Percentiles rank a stretch among this genome's conserved stretches.
Conservation (phyloP, 23 tunicate genomes). For the Halocynthia aurantium region DNA sequence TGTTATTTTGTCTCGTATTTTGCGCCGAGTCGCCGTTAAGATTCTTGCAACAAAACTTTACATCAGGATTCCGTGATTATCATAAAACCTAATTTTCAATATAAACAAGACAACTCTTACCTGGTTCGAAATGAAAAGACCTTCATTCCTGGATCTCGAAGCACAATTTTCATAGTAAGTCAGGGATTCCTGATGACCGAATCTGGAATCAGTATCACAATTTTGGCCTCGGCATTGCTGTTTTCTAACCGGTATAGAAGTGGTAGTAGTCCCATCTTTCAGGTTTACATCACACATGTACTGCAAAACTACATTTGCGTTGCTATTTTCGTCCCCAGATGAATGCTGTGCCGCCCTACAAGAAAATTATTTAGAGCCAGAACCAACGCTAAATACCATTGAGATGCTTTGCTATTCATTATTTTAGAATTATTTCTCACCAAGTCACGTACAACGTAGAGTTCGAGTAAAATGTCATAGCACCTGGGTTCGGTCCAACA, state of each 20-base stretch:
- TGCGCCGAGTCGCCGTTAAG: conserved; percentile 29
- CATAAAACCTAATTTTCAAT: too few relatives aligned
- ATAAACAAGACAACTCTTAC: too few relatives aligned
- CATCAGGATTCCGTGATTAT: too few relatives aligned
- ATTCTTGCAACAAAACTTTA: too few relatives aligned
- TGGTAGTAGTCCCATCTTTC: conserved; percentile 76
- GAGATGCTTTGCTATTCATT: too few relatives aligned
- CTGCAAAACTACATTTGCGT: conserved; percentile 74
- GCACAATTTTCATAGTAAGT: conserved; percentile 47
- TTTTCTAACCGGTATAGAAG: conserved; percentile 39
- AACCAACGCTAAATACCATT: not conserved
- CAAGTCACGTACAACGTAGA: conserved; percentile 59
- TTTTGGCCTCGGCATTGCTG: conserved; percentile 31
- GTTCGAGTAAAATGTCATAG: conserved; percentile 44
- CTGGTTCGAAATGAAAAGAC: conserved; percentile 34
- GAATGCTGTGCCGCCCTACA: conserved; percentile 93
- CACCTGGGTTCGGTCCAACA: conserved; percentile 36
- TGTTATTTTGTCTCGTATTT: conserved; percentile 64
- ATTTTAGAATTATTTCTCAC: conserved; percentile 18
- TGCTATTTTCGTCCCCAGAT: conserved; percentile 71
- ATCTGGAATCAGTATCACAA: conserved; percentile 54
- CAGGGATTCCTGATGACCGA: conserved; percentile 78
- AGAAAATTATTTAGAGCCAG: not conserved
- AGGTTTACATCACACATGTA: conserved; percentile 72
- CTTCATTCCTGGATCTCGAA: conserved; percentile 48